phyloP scores from a whole-genome alignment of 2,797 vertebrate species.

The Merluccius polli region DNA sequence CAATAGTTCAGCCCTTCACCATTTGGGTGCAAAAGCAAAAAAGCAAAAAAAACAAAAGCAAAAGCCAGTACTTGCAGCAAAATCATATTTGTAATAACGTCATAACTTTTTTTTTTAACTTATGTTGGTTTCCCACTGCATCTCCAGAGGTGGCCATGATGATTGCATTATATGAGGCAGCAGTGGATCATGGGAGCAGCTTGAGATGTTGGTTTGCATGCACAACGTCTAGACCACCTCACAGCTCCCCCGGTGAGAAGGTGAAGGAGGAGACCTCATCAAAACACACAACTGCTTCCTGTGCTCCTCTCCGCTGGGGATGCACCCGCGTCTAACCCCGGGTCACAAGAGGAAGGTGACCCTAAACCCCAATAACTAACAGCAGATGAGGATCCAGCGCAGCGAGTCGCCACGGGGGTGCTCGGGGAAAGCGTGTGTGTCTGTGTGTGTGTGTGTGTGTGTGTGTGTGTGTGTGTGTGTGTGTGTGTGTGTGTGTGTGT shows the following conservation, averaged over 20 bases:
- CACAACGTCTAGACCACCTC: neutral
- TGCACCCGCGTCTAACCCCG: constrained; percentile 44
- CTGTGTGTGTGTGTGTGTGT: neutral
- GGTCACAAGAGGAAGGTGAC: constrained; percentile 50
- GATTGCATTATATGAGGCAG: neutral
- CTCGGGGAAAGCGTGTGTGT: constrained; percentile 39
- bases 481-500: neutral
- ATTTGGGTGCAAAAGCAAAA: neutral
- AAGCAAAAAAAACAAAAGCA: neutral
- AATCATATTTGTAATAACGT: neutral
- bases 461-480: too few species aligned
- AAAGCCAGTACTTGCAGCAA: neutral
- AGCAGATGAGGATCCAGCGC: constrained; percentile 53
- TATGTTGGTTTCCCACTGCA: neutral
- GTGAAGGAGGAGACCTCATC: constrained; percentile 44
- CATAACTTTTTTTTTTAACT: neutral
- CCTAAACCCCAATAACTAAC: constrained; percentile 52
- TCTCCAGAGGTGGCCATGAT: neutral
- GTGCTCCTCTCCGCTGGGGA: constrained; percentile 33
- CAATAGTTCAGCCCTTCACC: neutral
- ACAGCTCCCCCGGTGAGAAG: constrained; percentile 12
- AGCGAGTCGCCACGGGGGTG: constrained; percentile 52
- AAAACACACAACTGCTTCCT: constrained; percentile 55
- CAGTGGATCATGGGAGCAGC: neutral
- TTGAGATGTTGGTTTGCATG: neutral